Evolutionary conservation across 2,113 vertebrate genomes (phyloP).

Genomic region (Micronisus gabar): DNA sequence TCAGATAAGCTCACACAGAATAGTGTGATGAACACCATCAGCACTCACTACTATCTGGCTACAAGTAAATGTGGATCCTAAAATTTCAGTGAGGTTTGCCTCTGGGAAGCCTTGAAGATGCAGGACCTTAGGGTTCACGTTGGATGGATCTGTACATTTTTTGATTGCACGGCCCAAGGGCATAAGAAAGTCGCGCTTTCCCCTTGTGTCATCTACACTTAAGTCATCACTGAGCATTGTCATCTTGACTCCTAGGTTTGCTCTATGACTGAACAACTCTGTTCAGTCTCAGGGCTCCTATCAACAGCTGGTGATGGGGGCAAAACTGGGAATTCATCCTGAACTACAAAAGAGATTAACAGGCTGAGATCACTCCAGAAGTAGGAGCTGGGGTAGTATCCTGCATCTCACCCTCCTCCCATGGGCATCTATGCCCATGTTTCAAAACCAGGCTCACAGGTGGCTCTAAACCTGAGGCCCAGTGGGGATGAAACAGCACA

Average conservation of each 20-base stretch:
- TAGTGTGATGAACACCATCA: neutral
- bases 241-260: neutral
- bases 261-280: neutral
- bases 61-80: neutral
- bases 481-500: neutral
- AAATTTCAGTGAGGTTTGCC: neutral
- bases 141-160: neutral
- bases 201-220: neutral
- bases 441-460: neutral
- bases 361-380: neutral
- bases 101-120: neutral
- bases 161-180: neutral
- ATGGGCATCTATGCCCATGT: neutral
- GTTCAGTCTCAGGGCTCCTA: neutral
- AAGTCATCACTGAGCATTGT: neutral
- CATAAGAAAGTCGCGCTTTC: neutral
- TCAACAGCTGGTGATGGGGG: neutral
- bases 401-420: neutral
- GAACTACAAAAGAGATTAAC: neutral
- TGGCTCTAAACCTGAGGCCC: neutral
- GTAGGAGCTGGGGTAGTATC: neutral
- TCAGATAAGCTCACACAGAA: neutral
- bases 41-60: neutral
- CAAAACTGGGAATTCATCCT: neutral
- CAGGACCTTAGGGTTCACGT: neutral